Conservation (phyloP, 1,140 invertebrate species). For the Neuroterus valhalla region DNA sequence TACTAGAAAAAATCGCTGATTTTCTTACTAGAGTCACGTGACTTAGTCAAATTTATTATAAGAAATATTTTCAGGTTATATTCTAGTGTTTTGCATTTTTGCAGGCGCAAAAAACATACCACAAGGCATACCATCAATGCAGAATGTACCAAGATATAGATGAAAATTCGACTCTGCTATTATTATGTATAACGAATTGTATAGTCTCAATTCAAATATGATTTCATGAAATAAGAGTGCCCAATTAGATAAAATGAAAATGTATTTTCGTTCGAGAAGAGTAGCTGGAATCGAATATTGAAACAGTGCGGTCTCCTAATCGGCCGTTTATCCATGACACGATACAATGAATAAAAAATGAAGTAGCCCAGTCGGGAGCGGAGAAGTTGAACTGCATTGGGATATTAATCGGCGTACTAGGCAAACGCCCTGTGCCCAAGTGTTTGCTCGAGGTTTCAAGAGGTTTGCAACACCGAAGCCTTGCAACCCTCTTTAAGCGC, state of each 20-base stretch:
- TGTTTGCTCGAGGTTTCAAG: slow-evolving; percentile 69
- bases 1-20: background rate
- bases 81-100: too few species aligned
- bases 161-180: too few species aligned
- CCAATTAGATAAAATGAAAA: background rate
- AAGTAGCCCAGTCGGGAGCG: slow-evolving; percentile 60
- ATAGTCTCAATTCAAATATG: too few species aligned
- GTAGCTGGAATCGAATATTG: slow-evolving; percentile 39
- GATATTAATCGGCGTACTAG: slow-evolving; percentile 68
- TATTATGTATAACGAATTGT: too few species aligned
- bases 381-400: slow-evolving; percentile 63
- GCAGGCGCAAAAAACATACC: too few species aligned
- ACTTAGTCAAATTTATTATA: background rate
- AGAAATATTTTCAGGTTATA: background rate
- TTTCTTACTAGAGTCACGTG: background rate
- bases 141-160: too few species aligned
- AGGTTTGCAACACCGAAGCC: slow-evolving; percentile 67
- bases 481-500: slow-evolving; percentile 62
- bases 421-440: slow-evolving; percentile 57
- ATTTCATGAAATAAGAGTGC: background rate
- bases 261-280: background rate
- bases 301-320: slow-evolving; percentile 45
- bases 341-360: slow-evolving; percentile 67
- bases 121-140: too few species aligned
- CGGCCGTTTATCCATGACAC: slow-evolving; percentile 59